A percentile compares a stretch with the other conserved stretches of the same genome.
Conservation (phyloP, 2,113 vertebrate genomes). For the Caloenas nicobarica region DNA sequence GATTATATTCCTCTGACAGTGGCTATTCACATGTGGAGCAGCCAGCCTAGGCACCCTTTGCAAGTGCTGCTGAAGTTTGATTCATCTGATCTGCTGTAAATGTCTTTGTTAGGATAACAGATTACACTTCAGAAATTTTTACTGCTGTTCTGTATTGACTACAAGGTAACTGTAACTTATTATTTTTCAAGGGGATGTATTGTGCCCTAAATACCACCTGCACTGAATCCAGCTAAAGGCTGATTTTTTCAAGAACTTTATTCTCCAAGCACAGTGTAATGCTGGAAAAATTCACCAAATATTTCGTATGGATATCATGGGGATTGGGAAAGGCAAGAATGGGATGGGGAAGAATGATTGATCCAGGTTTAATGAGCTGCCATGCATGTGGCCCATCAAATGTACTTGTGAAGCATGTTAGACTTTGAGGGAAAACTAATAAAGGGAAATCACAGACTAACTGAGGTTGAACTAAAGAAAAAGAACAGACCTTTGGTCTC, state of each 20-base stretch:
- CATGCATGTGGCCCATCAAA: background rate
- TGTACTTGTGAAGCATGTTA: background rate
- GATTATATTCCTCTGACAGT: background rate
- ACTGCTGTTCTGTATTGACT: background rate
- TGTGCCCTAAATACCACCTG: background rate
- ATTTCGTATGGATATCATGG: background rate
- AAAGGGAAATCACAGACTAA: background rate
- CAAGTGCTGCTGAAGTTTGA: background rate
- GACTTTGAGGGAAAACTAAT: background rate
- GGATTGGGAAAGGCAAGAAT: background rate
- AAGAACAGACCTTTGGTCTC: background rate
- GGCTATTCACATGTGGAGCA: background rate
- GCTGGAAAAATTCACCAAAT: background rate
- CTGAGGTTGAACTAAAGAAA: background rate
- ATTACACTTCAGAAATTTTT: background rate
- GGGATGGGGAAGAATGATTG: background rate
- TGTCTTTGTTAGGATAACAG: background rate
- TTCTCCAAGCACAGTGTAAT: background rate
- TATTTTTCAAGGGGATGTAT: background rate
- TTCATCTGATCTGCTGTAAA: background rate
- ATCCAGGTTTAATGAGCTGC: slow-evolving; percentile 12
- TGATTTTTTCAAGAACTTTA: background rate
- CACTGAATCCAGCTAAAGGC: background rate
- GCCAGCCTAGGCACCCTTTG: background rate
- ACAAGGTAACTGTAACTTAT: background rate